Evolutionary conservation across 2,797 vertebrate genomes (phyloP), one percentile per base, ranked within the genome.

Genomic region (Chanos chanos): DNA sequence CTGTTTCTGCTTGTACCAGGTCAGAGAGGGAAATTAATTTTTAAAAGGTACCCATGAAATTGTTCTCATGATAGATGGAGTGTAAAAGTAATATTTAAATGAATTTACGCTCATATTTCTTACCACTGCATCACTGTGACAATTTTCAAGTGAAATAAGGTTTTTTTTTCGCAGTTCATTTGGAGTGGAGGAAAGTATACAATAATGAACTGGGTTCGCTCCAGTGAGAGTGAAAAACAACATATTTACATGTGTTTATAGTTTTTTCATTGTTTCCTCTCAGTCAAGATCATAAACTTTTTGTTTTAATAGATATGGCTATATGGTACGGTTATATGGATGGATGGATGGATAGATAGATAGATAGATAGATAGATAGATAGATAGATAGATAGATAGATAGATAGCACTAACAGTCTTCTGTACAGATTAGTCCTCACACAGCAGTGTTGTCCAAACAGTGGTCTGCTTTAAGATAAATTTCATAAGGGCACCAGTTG

Each of bases 51-150:
- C 88, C 78, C 86, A 88, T 92, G 90, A 94, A 94, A 94, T 92
- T 94, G 87, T 83, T 82, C 88, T 84, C 78, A 85, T 93, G 92
- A 94, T 90, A 89, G 90, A 93, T 94, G 89, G 84, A 85, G 86
- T 90, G 86, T 85, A 90, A 94, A 92, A 89, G 90, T 89, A 91
- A 91, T 92, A 92, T 92, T 92, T 93, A 90, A 94, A 93, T 92
- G 87, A 88, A 90, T 78, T 77, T 70, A 68, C 59, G 60, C 61
- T 59, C 56, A 71, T 72, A 73, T 64, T 34, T 61, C 40, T 34
- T 24, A 56, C 36, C 9, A 33, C n/a, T 19, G 60, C 72, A 66
- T 74, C 59, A 21, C 49, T 49, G 66, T 65, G 72, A 70, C 61
- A 68, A 22, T 55, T 59, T 33, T 64, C 56, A 53, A 53, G 56